These are phyloP conservation scores for Dysmachus trigonus DNA, from an alignment of 2,888 invertebrate genomes.

Conservation along the genomic window DNA sequence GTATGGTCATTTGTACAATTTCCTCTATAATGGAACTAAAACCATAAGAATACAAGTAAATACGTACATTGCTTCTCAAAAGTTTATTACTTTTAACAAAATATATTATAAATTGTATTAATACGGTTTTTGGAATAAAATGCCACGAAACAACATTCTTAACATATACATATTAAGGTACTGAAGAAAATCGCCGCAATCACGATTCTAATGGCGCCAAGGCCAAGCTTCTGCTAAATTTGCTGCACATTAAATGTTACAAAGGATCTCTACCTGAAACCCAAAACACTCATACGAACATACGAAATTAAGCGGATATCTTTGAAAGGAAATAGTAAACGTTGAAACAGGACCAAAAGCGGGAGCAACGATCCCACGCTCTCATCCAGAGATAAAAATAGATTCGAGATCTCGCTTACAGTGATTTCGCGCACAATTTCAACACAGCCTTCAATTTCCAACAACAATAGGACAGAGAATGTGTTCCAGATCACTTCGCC, in stretches of 20 bases:
- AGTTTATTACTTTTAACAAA: slow-evolving; percentile 32
- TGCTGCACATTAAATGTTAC: neutral
- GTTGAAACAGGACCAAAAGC: neutral
- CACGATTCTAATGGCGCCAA: neutral
- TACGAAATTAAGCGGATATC: neutral
- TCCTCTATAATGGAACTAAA: too few species aligned
- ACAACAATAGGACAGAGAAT: neutral
- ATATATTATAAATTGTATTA: slow-evolving; percentile 32
- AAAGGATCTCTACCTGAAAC: neutral
- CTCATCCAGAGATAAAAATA: neutral
- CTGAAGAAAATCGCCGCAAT: neutral
- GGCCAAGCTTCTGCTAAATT: neutral
- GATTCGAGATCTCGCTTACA: neutral
- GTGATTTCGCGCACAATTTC: slow-evolving; percentile 25
- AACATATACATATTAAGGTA: neutral
- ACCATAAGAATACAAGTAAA: neutral
- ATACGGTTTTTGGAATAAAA: slow-evolving; percentile 17
- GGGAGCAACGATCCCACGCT: neutral
- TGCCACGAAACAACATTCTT: neutral
- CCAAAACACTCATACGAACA: neutral
- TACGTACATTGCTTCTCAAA: neutral
- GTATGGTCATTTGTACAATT: too few species aligned
- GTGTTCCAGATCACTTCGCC: neutral
- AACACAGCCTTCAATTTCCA: slow-evolving; percentile 47
- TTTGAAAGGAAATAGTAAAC: neutral